Evolutionary conservation across 2,888 invertebrate genomes (phyloP), one percentile per base, ranked within the genome.

Genomic region (Eristalinus sepulchralis): DNA sequence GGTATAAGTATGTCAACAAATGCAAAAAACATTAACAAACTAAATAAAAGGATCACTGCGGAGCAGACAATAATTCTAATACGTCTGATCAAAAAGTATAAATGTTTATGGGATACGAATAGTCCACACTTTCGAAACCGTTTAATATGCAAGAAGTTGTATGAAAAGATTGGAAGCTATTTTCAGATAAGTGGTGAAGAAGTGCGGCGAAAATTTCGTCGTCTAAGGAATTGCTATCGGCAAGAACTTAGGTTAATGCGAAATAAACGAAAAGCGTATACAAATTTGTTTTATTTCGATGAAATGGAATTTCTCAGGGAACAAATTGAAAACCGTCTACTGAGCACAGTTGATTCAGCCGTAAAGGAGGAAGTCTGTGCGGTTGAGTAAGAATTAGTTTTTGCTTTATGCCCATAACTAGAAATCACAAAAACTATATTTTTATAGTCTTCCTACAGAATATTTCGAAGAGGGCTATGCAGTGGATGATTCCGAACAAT

Each of bases 61-160:
- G 84, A 84, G 17, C 75, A 84, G 57, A 80, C 76, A 0, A 71
- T 84, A 34, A 66, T 84, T 1, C 57, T 84, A 10, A 76, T 84
- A 66, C 75, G 84, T 17, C 34, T 84, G 0, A 76, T 84, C 11
- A 84, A 67, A 34, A 84, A 84, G 13, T 80, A 84, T 20, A 80
- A 47, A 63, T 13, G 36, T 9, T 70, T 80, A 31, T 84, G 84
- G 84, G 66, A 80, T 20, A 10, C 34, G 0, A 47, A 24, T 27
- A 10, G 55, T 8, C 36, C 60, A 11, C 66, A 80, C 10, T 71
- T 62, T 57, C 64, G 64, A 0, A 80, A 71, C 39, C 70, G 55
- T 0, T n/a, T 17, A 10, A 8, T 62, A 11, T 57, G 71, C 10
- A 33, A 62, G 33, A 10, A 66, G 1, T 13, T 76, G 4, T 84